Evolutionary conservation across 2,113 vertebrate genomes (phyloP), one percentile per base, ranked within the genome.

Genomic region (Chaetops frenatus): DNA sequence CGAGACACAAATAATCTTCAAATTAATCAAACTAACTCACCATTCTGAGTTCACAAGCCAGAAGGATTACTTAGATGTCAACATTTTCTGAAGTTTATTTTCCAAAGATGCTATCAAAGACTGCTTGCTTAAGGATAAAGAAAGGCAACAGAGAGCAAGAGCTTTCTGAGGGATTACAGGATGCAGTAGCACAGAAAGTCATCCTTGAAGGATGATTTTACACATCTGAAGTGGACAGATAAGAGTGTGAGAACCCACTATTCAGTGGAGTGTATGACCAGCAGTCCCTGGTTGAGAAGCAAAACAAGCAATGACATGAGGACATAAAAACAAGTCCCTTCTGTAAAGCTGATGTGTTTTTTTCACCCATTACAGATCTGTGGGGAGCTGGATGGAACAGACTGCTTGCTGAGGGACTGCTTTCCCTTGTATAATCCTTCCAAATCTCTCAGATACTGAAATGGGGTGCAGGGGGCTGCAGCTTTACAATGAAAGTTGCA

Each of bases 251-350:
- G 65, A 45, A 70, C 6, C 60, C 7, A n/a, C 4, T 19, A 24
- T 13, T 65, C 0, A 1, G 17, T 2, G 7, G 61, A 53, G 44
- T 2, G 0, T 47, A 18, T 0, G 0, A 35, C 36, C 57, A 45
- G 33, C 23, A 11, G 27, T 29, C 65, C 29, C 56, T 35, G 44
- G 29, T 4, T 35, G 44, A 72, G 47, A 78, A 78, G 44, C 31
- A 72, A 72, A 86, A 69, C 0, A 14, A 65, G 25, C 36, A 36
- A 27, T 15, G 0, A 0, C 64, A 40, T 1, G 2, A 78, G 58
- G 24, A 56, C 54, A 38, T 60, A 35, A 69, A 80, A 57, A 2
- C 22, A 56, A 69, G 31, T 9, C 1, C 0, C 10, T 76, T 58
- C 56, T 54, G 18, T 40, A 36, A 65, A 61, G 50, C 17, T 53